These are phyloP conservation scores for Sturmia bella DNA, from an alignment of 2,888 invertebrate species.

Conservation along the genomic window DNA sequence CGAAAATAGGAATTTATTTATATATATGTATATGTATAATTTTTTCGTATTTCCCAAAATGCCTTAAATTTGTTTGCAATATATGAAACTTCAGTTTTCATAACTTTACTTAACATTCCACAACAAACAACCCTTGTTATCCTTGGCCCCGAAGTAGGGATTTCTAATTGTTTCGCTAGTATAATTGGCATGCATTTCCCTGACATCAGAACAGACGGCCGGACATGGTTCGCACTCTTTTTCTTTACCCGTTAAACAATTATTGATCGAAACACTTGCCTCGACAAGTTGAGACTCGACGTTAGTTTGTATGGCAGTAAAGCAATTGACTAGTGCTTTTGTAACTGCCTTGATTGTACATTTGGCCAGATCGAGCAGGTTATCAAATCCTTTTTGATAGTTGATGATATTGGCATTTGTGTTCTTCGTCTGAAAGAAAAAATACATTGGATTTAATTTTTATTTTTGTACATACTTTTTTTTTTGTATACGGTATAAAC, in stretches of 20 bases:
- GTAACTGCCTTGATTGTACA: conserved; percentile 38
- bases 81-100: not conserved
- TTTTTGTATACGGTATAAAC: too few species aligned
- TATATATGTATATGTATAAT: too few species aligned
- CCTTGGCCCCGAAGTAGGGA: conserved; percentile 54
- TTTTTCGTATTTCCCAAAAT: too few species aligned
- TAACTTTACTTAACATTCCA: not conserved
- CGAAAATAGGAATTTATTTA: too few species aligned
- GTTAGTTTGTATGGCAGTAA: not conserved
- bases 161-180: conserved; percentile 55
- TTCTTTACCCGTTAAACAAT: conserved; percentile 39
- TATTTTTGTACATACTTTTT: too few species aligned
- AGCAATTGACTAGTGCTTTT: conserved; percentile 49
- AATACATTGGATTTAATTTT: too few species aligned
- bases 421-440: conserved; percentile 20
- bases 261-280: conserved; percentile 37
- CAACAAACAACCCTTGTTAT: conserved; percentile 7
- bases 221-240: conserved; percentile 21
- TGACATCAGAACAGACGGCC: conserved; percentile 20
- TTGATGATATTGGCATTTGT: conserved; percentile 7
- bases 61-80: too few species aligned
- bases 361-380: conserved; percentile 23
- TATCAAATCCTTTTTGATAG: conserved; percentile 47
- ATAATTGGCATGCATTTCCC: conserved; percentile 20
- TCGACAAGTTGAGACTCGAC: conserved; percentile 19